A percentile compares a stretch with the other conserved stretches of the same genome.
Evolutionary conservation across 2,888 invertebrate species (phyloP).

Genomic region (Apamea crenata): DNA sequence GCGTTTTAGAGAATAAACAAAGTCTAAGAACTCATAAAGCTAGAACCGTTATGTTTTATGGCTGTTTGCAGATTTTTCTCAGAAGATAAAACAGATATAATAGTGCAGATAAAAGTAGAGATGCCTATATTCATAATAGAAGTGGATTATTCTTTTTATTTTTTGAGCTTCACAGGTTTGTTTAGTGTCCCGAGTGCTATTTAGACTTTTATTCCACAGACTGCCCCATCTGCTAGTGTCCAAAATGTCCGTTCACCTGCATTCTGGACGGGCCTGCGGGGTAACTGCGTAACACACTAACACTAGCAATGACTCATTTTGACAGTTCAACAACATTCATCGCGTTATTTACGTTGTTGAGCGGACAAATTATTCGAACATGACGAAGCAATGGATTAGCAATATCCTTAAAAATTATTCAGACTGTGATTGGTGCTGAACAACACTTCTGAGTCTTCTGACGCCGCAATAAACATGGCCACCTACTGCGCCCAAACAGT

Average conservation of each 20-base stretch:
- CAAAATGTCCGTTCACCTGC: background rate
- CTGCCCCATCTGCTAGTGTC: too few relatives aligned
- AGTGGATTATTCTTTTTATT: background rate
- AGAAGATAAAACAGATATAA: constrained; percentile 36
- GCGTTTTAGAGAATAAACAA: constrained; percentile 6
- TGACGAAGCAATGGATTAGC: too few relatives aligned
- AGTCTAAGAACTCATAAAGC: constrained; percentile 24
- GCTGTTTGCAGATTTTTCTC: constrained; percentile 38
- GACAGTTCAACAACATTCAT: too few relatives aligned
- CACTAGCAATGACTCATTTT: too few relatives aligned
- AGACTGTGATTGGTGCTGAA: background rate
- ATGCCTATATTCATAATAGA: background rate
- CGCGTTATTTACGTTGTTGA: too few relatives aligned
- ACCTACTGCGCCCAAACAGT: background rate
- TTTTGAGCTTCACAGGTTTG: background rate
- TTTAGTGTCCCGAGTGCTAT: background rate
- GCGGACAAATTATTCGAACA: too few relatives aligned
- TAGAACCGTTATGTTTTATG: constrained; percentile 48
- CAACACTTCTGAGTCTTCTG: background rate
- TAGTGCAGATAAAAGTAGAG: constrained; percentile 7
- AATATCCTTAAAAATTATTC: too few relatives aligned
- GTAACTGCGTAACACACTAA: too few relatives aligned
- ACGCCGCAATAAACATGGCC: background rate
- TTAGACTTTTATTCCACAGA: background rate
- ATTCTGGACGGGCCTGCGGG: background rate